Percentiles rank a stretch among this genome's conserved stretches.
Evolutionary conservation across 2,888 invertebrate genomes (phyloP).

Genomic region (Drosophila vallismaia): DNA sequence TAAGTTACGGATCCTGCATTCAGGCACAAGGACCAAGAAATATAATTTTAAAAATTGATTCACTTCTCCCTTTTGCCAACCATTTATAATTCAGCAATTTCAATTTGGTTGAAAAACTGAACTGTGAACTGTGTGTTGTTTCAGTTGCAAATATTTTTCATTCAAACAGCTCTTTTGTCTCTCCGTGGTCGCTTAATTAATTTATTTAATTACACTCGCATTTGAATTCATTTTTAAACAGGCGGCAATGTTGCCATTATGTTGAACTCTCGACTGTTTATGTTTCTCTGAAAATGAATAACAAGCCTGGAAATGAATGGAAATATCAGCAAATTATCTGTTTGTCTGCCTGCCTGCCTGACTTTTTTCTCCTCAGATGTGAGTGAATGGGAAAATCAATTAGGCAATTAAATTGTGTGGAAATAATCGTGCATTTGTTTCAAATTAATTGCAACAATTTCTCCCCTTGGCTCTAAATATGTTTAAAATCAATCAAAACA

Average conservation of each 20-base stretch:
- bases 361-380: background rate
- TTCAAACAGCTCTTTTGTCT: conserved; percentile 44
- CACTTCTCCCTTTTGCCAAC: background rate
- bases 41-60: background rate
- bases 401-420: conserved; percentile 72
- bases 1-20: background rate
- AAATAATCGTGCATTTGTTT: conserved; percentile 74
- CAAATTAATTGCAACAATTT: conserved; percentile 45
- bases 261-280: conserved; percentile 57
- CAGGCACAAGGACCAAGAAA: too few species aligned
- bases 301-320: conserved; percentile 26
- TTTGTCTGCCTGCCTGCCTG: background rate
- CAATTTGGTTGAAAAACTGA: conserved; percentile 7
- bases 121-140: conserved; percentile 20
- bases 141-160: conserved; percentile 47
- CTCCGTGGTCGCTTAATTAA: conserved; percentile 67
- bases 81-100: background rate
- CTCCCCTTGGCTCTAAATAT: conserved; percentile 25
- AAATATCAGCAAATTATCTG: conserved; percentile 28
- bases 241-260: conserved; percentile 65
- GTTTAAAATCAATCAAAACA: conserved; percentile 22
- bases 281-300: conserved; percentile 33
- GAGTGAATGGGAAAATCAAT: conserved; percentile 66
- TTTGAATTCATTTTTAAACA: conserved; percentile 75
- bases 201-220: conserved; percentile 78